Evolutionary conservation across 2,113 vertebrate species (phyloP).

Genomic region (Cepphus grylle): DNA sequence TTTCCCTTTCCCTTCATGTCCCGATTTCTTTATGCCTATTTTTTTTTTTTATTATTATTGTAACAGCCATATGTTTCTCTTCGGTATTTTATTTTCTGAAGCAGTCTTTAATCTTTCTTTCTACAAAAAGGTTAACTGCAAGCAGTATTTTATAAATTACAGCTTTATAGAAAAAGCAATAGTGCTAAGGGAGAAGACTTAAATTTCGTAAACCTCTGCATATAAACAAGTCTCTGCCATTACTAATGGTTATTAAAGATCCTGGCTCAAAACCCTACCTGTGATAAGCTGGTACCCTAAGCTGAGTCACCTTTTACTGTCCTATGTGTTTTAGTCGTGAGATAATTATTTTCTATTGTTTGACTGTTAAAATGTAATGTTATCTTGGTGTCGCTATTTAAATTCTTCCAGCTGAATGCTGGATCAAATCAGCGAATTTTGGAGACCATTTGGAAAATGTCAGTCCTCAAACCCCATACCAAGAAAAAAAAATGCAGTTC

Average conservation of each 20-base stretch:
- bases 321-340: neutral
- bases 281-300: neutral
- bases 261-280: neutral
- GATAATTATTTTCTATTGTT: neutral
- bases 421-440: neutral
- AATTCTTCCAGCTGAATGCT: neutral
- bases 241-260: neutral
- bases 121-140: neutral
- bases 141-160: neutral
- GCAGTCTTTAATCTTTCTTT: neutral
- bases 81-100: neutral
- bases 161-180: neutral
- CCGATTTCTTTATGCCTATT: neutral
- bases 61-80: neutral
- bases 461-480: neutral
- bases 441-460: neutral
- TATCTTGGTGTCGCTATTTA: neutral
- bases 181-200: neutral
- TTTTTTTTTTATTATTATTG: neutral
- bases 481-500: neutral
- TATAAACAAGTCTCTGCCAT: neutral
- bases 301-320: neutral
- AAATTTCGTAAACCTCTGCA: neutral
- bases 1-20: neutral
- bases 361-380: neutral